phyloP scores from a whole-genome alignment of 2,797 vertebrate species.

The Alcedo quadribrachys region DNA sequence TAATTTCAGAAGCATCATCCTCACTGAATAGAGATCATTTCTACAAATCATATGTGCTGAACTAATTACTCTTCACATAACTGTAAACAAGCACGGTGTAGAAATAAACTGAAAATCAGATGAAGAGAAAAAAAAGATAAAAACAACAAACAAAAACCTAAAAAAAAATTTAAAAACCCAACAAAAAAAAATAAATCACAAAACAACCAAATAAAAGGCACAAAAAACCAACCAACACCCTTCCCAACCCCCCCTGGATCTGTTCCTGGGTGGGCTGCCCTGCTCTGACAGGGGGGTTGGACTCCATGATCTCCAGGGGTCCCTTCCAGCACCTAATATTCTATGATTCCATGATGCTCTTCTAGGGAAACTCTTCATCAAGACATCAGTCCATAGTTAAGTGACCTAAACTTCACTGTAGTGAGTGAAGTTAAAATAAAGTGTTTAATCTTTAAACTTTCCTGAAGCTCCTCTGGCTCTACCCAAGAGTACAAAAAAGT shows the following conservation, averaged over 20 bases:
- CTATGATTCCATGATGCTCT: neutral
- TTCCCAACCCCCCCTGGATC: too few relatives aligned
- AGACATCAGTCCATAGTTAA: fast-evolving
- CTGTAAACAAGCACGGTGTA: neutral
- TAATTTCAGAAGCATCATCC: neutral
- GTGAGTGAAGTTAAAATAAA: neutral
- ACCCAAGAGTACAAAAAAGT: neutral
- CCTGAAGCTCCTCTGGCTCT: neutral
- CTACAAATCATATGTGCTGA: neutral
- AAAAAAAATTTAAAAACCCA: neutral
- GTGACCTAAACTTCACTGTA: neutral
- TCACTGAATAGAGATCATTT: neutral
- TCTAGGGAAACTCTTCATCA: neutral
- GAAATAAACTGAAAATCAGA: neutral
- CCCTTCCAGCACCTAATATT: too few relatives aligned
- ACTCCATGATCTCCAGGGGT: too few relatives aligned
- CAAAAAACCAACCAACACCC: too few relatives aligned
- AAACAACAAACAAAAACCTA: too few relatives aligned
- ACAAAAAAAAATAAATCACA: neutral
- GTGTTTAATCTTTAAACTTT: neutral
- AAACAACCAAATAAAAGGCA: too few relatives aligned
- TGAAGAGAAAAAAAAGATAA: neutral
- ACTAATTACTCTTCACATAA: neutral
- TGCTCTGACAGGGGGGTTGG: too few relatives aligned
- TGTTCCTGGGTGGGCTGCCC: too few relatives aligned